Base-by-base conservation (phyloP, 2,888 invertebrate genomes). In the Amphiduros pacificus region DNA sequence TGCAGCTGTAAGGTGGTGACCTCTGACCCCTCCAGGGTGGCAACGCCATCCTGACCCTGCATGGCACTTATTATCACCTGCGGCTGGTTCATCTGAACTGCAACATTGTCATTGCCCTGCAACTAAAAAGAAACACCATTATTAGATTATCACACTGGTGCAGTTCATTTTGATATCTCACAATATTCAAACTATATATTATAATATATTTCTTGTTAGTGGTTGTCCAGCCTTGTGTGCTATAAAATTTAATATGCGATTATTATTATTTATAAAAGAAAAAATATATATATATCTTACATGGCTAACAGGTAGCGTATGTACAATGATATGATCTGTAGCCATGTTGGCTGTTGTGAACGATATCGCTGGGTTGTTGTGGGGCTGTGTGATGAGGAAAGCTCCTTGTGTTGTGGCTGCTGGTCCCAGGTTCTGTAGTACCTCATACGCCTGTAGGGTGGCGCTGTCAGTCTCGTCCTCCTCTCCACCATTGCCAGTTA, bases 291-390 rank as follows among this genome's bases (percentile, higher is more conserved):
- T 36, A 5, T 6, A 51, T n/a, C 17, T 28, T 50, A 63, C 59
- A 49, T 63, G 63, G 3, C 27, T 27, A 1, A 63, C 28, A 11
- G 63, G 63, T 36, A 60, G 31, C 4, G 63, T 60, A 51, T 63
- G 63, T 2, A 75, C 79, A 52, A 82, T 80, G 58, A 82, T 81
- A 64, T 80, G 80, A 55, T 77, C 76, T n/a, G 76, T 71, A 0
- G 71, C 69, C 62, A 75, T 61, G 49, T 68, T 54, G 26, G 63
- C 63, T 20, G 71, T 68, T 49, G 70, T 61, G 31, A 75, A 67
- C 44, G 74, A 71, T 52, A 73, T 71, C 36, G 69, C 68, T 2
- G 74, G 68, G 56, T 68, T 71, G 51, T 67, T 63, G 24, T 63
- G 59, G 6, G 63, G 63, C 24, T 63, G 63, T 3, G 77, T 68